Evolutionary conservation across 2,797 vertebrate genomes (phyloP), one percentile per base, ranked within the genome.

Genomic region (Sarcoramphus papa): DNA sequence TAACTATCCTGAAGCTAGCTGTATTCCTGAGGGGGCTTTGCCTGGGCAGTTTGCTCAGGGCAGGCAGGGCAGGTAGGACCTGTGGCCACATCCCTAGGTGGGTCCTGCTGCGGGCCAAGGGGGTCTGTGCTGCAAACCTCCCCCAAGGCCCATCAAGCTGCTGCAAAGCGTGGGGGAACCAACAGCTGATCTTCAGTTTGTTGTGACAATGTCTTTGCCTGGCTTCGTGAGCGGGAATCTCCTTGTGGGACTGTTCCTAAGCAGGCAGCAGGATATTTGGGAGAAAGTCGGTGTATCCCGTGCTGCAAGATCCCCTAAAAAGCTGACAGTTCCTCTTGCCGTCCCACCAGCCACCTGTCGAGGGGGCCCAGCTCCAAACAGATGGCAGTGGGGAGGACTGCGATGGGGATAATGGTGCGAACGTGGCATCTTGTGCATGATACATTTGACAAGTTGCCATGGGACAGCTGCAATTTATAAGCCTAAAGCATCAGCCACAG

Each of bases 381-480:
- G 95, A 93, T 93, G 93, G 93, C 3, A 7, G 12, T 76, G 63
- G 77, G 85, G 73, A 89, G 91, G 73, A 45, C 73, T 59, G 77
- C 1, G 23, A 40, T 57, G 54, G 74, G 77, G 60, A 62, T 67
- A 43, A 40, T 59, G 85, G 68, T 79, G 88, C 0, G 54, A 94
- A 63, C 0, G 5, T 13, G 10, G 90, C 79, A 70, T 53, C 83
- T 82, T 53, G 63, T 48, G 75, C 19, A 2, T 19, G 59, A 62
- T 31, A 43, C 6, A 5, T 51, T 64, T 60, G 78, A 64, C 64
- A 48, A 1, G 1, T 23, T 67, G 85, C 75, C 91, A 47, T 1
- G 62, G 92, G 93, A 68, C 96, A 93, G 92, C 95, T 75, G 91
- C 73, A 40, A 37, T 75, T 82, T 62, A 23, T 43, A 25, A 91